Percentiles rank a stretch among this genome's conserved stretches.
These are phyloP conservation scores for Drosophila borealis DNA, from an alignment of 2,888 invertebrate genomes.

Conservation along the genomic window DNA sequence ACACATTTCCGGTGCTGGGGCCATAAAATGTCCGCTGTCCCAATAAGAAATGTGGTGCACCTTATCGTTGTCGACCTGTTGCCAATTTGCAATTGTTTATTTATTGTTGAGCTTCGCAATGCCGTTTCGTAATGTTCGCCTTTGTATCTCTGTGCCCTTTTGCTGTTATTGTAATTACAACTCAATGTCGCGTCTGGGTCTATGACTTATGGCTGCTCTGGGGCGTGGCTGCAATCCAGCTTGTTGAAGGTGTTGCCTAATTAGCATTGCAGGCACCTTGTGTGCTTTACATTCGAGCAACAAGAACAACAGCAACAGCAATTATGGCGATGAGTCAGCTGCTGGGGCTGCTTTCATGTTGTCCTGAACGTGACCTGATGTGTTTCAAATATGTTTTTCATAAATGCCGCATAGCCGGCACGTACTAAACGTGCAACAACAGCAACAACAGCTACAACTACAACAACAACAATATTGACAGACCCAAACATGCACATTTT, in stretches of 20 bases:
- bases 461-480: conserved; percentile 36
- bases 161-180: conserved; percentile 26
- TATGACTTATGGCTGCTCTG: conserved; percentile 25
- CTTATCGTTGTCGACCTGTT: conserved; percentile 15
- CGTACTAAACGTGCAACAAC: conserved; percentile 28
- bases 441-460: conserved; percentile 15
- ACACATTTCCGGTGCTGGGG: conserved; percentile 50
- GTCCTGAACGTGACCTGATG: conserved; percentile 60
- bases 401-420: conserved; percentile 44
- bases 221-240: conserved; percentile 22
- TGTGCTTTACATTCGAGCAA: conserved; percentile 27
- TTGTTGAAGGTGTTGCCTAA: conserved; percentile 47
- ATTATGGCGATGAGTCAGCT: background rate
- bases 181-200: conserved; percentile 42
- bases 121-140: conserved; percentile 1
- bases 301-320: conserved; percentile 10
- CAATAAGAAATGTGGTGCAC: conserved; percentile 26
- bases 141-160: conserved; percentile 22
- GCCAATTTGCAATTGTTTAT: conserved; percentile 55
- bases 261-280: conserved; percentile 42
- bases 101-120: conserved; percentile 29
- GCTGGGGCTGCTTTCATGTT: conserved; percentile 22
- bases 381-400: conserved; percentile 44
- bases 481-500: conserved; percentile 38
- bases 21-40: conserved; percentile 23